Evolutionary conservation across 2,888 invertebrate genomes (phyloP), one percentile per base, ranked within the genome.

Genomic region (Leptinotarsa tumamoca): DNA sequence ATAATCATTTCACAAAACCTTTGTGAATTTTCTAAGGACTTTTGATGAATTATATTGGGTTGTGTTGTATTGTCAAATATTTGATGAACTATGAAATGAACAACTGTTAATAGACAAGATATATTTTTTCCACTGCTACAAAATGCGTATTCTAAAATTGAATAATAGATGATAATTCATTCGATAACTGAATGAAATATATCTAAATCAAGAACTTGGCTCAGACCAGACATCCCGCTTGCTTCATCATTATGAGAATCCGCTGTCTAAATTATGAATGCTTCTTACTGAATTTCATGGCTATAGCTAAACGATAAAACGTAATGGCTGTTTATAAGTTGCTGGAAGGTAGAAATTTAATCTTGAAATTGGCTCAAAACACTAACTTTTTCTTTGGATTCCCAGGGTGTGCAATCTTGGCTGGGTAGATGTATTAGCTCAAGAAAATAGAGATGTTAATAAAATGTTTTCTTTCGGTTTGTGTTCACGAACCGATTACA

Each of bases 341-440:
- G 49, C 67, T 56, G 77, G 69, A 66, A 74, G 74, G 74, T 74
- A 72, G 77, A 74, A 76, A 74, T 77, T 77, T 72, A 77, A 77
- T 77, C 77, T 67, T 72, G 77, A 72, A 77, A 77, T 77, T 77
- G 77, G 74, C 72, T 70, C 63, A 77, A 70, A 77, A 74, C 74
- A 77, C 72, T 74, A 74, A 67, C 77, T 77, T 70, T 74, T 74
- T 70, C 49, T 70, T 70, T 17, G 56, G 70, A 49, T 61, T 70
- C 21, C 61, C 54, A 49, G 21, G 58, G 56, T 27, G 33, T 49
- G 70, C 70, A 70, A 70, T 70, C 70, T 70, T 51, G 58, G 58
- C 70, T 49, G 49, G 50, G 33, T 49, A 49, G 58, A 7, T 70
- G 70, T 70, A 70, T 49, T 70, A 49, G 58, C 43, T 70, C 58